Evolutionary conservation across 2,797 vertebrate species (phyloP).

Genomic region (Pelobates cultripes): DNA sequence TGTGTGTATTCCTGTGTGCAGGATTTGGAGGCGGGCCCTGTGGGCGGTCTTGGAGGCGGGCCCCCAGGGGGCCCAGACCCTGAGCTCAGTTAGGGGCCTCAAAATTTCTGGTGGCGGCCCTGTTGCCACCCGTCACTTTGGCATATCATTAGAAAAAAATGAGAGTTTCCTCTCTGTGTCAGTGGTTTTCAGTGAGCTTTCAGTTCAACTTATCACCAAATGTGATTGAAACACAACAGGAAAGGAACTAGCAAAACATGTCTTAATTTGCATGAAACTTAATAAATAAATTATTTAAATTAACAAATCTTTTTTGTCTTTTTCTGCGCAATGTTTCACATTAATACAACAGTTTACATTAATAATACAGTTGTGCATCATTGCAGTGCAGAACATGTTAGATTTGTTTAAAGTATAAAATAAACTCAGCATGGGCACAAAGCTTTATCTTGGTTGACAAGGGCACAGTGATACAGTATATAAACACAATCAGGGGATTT

Average conservation of each 20-base stretch:
- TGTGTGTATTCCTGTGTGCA: too few species aligned
- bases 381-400: too few species aligned
- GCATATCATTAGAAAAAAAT: background rate
- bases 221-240: background rate
- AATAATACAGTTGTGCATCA: too few species aligned
- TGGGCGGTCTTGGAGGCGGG: too few species aligned
- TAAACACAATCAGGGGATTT: constrained; percentile 25
- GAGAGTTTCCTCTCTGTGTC: background rate
- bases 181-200: background rate
- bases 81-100: too few species aligned
- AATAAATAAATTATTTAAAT: background rate
- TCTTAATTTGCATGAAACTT: background rate
- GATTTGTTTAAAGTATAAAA: too few species aligned
- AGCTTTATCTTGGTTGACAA: constrained; percentile 21
- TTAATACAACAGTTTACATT: background rate
- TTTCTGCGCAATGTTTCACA: background rate
- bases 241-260: background rate
- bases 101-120: too few species aligned
- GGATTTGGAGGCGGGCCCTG: too few species aligned
- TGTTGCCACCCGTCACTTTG: background rate
- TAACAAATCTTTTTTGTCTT: background rate
- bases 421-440: background rate
- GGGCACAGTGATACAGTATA: constrained; percentile 9
- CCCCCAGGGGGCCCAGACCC: too few species aligned
- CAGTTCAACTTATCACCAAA: too few species aligned